Base-by-base conservation (phyloP, 1,140 invertebrate species). In the Drosophila subpulchrella region DNA sequence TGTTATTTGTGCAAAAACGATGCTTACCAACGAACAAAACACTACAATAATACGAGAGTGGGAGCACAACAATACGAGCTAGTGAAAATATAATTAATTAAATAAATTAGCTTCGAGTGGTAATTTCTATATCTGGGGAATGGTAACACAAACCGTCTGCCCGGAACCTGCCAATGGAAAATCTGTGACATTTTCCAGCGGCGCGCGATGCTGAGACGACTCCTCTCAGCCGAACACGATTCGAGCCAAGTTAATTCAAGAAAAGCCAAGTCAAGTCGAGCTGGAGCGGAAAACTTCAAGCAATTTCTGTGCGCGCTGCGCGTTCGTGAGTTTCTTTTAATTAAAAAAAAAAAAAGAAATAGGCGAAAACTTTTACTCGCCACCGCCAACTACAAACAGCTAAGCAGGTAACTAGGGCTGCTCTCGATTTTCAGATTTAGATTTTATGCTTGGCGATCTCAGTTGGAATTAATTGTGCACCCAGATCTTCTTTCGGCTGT, bases 1-100 rank as follows among this genome's bases (percentile, higher is more conserved):
- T 89, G 85, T 89, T 89, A 89, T 89, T 89, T 89, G 84, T 89
- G 84, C 84, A 89, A 84, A 89, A 89, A 89, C 84, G 74, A 66
- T 72, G 75, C 54, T 66, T 53, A 78, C 57, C 50, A 65, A 70
- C 58, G 47, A 48, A 51, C 61, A 70, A 65, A 51, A 53, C 36
- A 66, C 50, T 74, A 80, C 53, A 75, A 61, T 77, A 84, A 51
- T 73, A 84, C 56, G 63, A 65, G 50, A 60, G 41, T 8, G 41
- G 6, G 41, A 7, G 42, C 17, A 46, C 17, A 56, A 76, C 74
- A 79, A 80, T 80, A 80, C 76, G 41, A 81, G 47, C 78, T 85
- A 85, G 83, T 88, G 82, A 85, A 88, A 86, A 88, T 83, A 86
- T 77, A 88, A 86, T 80, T 86, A 86, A 86, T 86, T 86, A 86